Conservation (phyloP, 2,888 invertebrate genomes). For the Eustalomyia histrio region DNA sequence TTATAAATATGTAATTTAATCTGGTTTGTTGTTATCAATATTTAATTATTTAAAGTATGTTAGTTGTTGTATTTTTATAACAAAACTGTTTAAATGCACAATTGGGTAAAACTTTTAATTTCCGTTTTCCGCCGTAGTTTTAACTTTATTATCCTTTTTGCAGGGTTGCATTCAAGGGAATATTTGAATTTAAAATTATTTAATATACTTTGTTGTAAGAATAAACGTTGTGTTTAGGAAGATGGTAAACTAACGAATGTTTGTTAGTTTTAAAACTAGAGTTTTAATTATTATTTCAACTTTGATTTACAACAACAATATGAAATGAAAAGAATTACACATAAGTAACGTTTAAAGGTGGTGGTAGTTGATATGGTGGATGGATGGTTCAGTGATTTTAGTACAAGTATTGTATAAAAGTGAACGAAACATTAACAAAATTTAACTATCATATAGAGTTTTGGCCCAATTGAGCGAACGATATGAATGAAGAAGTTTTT, state of each 20-base stretch:
- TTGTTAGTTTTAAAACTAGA: slow-evolving; percentile 48
- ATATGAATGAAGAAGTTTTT: neutral
- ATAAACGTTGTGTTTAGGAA: slow-evolving; percentile 37
- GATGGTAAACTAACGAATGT: slow-evolving; percentile 55
- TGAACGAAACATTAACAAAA: slow-evolving; percentile 19
- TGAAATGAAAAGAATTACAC: slow-evolving; percentile 19
- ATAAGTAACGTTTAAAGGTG: slow-evolving; percentile 24
- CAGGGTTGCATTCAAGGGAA: neutral
- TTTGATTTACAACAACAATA: slow-evolving; percentile 39
- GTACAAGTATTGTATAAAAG: slow-evolving; percentile 21
- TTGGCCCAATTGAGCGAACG: slow-evolving; percentile 47
- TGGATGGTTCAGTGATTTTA: slow-evolving; percentile 64
- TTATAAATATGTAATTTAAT: neutral
- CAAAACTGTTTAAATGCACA: neutral
- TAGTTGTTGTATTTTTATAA: neutral
- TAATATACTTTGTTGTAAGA: slow-evolving; percentile 12
- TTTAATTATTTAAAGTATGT: neutral
- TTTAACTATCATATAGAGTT: slow-evolving; percentile 10
- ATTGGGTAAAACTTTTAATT: slow-evolving; percentile 19
- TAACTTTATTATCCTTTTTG: neutral
- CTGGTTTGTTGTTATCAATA: neutral
- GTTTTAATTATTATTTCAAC: slow-evolving; percentile 55
- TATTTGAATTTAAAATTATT: no score
- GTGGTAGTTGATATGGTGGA: slow-evolving; percentile 26
- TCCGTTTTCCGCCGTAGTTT: slow-evolving; percentile 3